phyloP scores from a whole-genome alignment of 2,888 invertebrate species.

The Odontothrips loti region DNA sequence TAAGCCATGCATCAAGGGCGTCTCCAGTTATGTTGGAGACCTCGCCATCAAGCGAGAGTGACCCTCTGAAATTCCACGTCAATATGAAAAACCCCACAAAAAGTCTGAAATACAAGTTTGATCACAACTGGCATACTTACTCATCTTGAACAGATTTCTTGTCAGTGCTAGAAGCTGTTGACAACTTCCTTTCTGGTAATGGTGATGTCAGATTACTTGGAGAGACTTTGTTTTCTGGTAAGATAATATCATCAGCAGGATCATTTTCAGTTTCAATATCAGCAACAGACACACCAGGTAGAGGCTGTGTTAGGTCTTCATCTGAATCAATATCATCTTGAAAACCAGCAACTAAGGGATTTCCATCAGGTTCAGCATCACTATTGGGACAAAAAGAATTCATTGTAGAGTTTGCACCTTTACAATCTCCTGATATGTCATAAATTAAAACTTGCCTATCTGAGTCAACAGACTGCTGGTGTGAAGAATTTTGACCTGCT shows the following conservation, averaged over 20 bases:
- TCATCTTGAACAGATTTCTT: neutral
- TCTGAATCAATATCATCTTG: slow-evolving; percentile 78
- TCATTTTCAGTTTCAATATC: slow-evolving; percentile 27
- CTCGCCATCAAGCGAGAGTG: neutral
- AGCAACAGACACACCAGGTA: neutral
- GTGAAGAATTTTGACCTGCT: slow-evolving; percentile 34
- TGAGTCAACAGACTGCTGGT: slow-evolving; percentile 49
- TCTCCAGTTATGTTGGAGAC: slow-evolving; percentile 47
- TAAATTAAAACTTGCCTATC: slow-evolving; percentile 50
- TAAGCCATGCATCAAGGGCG: slow-evolving; percentile 59
- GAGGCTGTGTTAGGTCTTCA: slow-evolving; percentile 44
- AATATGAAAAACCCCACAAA: neutral
- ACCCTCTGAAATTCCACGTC: neutral
- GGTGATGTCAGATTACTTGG: neutral
- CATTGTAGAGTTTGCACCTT: slow-evolving; percentile 30
- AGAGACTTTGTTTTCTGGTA: neutral
- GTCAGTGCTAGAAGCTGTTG: slow-evolving; percentile 1
- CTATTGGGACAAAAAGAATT: slow-evolving; percentile 46
- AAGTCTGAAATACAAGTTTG: too few relatives aligned
- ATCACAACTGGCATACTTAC: neutral
- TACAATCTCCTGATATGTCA: slow-evolving; percentile 31
- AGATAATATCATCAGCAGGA: slow-evolving; percentile 27
- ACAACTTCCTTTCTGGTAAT: neutral
- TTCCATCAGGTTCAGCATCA: slow-evolving; percentile 63
- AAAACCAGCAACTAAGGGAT: slow-evolving; percentile 76